A percentile compares a stretch with the other conserved stretches of the same genome.
Conservation (phyloP, 2,888 invertebrate genomes). For the Xylota sylvarum region DNA sequence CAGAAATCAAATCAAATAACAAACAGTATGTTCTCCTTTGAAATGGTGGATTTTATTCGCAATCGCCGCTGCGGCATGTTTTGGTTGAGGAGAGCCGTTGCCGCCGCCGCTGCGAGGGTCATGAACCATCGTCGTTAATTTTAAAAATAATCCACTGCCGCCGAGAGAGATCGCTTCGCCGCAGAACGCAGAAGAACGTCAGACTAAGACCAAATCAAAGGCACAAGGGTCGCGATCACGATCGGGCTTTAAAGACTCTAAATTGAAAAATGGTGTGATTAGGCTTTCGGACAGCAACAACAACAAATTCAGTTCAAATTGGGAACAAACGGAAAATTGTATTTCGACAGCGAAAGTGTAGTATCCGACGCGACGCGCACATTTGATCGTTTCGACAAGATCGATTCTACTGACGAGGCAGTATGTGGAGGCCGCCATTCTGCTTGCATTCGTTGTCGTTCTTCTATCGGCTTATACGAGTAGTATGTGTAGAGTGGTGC, state of each 20-base stretch:
- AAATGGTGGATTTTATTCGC: slow-evolving; percentile 56
- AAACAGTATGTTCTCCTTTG: slow-evolving; percentile 33
- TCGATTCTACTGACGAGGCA: slow-evolving; percentile 83
- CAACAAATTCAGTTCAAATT: slow-evolving; percentile 53
- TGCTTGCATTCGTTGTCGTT: slow-evolving; percentile 62
- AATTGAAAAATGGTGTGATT: slow-evolving; percentile 58
- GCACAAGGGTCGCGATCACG: slow-evolving; percentile 8
- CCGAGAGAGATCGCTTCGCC: background rate
- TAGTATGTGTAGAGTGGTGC: background rate
- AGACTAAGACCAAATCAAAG: slow-evolving; percentile 5
- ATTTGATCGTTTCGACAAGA: slow-evolving; percentile 83
- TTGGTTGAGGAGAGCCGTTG: slow-evolving; percentile 9
- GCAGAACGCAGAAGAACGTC: background rate
- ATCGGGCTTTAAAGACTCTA: slow-evolving; percentile 12
- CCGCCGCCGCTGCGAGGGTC: slow-evolving; percentile 50
- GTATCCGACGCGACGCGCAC: slow-evolving; percentile 77
- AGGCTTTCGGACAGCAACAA: slow-evolving; percentile 9
- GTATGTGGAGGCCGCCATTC: slow-evolving; percentile 71
- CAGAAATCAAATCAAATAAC: slow-evolving; percentile 37
- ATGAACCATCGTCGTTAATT: slow-evolving; percentile 67
- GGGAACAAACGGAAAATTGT: slow-evolving; percentile 23
- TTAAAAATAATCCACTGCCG: slow-evolving; percentile 63
- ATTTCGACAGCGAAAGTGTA: slow-evolving; percentile 62
- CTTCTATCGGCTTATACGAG: slow-evolving; percentile 17
- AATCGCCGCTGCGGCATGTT: slow-evolving; percentile 46